These are phyloP conservation scores for Drosophila koepferae DNA, from an alignment of 2,888 invertebrate genomes.

Conservation along the genomic window DNA sequence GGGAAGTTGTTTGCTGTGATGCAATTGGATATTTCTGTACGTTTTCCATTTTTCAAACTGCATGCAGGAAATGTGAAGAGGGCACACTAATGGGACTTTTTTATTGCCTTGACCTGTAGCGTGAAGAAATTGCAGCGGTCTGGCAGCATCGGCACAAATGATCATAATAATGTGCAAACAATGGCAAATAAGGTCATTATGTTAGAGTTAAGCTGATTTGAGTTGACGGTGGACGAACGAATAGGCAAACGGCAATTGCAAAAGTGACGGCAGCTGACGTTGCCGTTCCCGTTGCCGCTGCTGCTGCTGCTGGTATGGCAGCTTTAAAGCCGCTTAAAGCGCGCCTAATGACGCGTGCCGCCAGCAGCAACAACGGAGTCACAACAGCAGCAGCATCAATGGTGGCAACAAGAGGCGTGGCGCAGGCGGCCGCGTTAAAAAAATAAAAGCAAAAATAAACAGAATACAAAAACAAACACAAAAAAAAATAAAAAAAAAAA, in stretches of 20 bases:
- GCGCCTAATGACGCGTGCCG: constrained; percentile 79
- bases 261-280: constrained; percentile 61
- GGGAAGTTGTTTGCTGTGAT: constrained; percentile 39
- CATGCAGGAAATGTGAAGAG: constrained; percentile 31
- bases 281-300: constrained; percentile 2
- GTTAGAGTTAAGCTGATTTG: constrained; percentile 78
- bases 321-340: constrained; percentile 72
- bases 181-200: constrained; percentile 81
- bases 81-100: constrained; percentile 40
- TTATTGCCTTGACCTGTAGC: constrained; percentile 75
- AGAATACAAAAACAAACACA: constrained; percentile 23
- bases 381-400: constrained; percentile 7
- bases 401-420: constrained; percentile 55
- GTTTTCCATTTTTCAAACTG: constrained; percentile 3
- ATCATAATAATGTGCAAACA: constrained; percentile 79
- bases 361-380: constrained; percentile 35
- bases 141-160: constrained; percentile 53
- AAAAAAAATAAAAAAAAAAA: constrained; percentile 23
- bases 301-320: constrained; percentile 35
- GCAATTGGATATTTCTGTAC: constrained; percentile 36
- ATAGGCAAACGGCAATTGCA: constrained; percentile 66
- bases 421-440: constrained; percentile 46
- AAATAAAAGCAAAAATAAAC: constrained; percentile 21
- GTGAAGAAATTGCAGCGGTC: constrained; percentile 69
- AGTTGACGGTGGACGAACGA: constrained; percentile 53